phyloP scores from a whole-genome alignment of 2,113 vertebrate species.

The Callopanchax toddi region DNA sequence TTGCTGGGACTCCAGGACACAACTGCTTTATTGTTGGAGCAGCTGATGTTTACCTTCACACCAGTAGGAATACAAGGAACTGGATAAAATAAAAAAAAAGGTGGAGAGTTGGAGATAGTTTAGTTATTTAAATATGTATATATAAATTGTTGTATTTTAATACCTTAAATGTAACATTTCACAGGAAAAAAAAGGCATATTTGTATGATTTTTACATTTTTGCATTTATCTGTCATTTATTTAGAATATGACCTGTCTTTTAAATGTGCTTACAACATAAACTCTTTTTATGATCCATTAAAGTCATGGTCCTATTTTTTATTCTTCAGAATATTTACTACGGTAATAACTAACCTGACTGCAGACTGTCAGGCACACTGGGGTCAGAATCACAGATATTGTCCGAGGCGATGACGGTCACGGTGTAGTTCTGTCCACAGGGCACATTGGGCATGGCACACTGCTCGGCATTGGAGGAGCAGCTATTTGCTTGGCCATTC shows the following conservation, averaged over 20 bases:
- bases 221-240: not conserved
- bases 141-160: no score
- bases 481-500: constrained; percentile 50
- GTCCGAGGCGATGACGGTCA: constrained; percentile 72
- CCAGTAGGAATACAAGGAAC: constrained; percentile 78
- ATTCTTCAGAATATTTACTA: not conserved
- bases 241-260: no score
- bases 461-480: constrained; percentile 65
- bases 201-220: not conserved
- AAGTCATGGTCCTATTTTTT: not conserved
- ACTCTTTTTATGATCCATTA: no score
- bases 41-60: constrained; percentile 64
- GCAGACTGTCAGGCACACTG: constrained; percentile 53
- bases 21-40: constrained; percentile 57
- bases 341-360: constrained; percentile 65
- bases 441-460: constrained; percentile 69
- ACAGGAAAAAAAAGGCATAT: no score
- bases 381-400: constrained; percentile 68
- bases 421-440: constrained; percentile 72
- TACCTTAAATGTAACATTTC: no score
- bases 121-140: not conserved
- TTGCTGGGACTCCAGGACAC: constrained; percentile 74
- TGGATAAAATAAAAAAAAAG: constrained; percentile 30
- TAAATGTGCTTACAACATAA: no score
- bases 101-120: not conserved